A percentile compares a stretch with the other conserved stretches of the same genome.
Evolutionary conservation across 2,888 invertebrate species (phyloP).

Genomic region (Aromia moschata): DNA sequence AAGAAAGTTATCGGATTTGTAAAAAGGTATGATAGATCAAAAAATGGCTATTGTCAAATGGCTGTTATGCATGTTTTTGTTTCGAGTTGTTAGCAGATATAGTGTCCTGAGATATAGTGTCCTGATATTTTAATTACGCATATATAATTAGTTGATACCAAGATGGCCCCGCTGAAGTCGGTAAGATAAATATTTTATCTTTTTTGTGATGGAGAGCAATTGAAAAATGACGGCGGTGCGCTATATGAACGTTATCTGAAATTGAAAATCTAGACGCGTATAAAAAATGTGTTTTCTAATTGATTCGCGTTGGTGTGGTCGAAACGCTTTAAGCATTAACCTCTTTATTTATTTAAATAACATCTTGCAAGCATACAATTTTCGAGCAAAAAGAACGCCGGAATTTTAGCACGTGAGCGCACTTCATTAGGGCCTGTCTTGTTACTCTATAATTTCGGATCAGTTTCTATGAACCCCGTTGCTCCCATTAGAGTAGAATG

Average conservation of each 20-base stretch:
- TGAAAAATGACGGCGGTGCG: not conserved
- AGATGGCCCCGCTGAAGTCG: no score
- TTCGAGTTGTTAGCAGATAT: no score
- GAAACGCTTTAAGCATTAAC: not conserved
- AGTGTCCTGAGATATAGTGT: no score
- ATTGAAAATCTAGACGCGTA: not conserved
- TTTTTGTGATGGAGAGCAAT: not conserved
- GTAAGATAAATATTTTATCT: no score
- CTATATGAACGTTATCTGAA: not conserved
- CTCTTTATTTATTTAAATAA: not conserved
- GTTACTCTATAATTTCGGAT: not conserved
- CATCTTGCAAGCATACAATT: not conserved
- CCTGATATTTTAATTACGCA: no score
- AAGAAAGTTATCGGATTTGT: no score
- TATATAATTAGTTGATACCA: no score
- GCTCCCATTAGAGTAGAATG: no score
- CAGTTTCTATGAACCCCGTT: not conserved
- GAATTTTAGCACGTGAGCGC: not conserved
- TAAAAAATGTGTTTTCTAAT: not conserved
- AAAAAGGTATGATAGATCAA: no score
- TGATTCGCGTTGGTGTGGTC: not conserved
- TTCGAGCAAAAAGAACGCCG: not conserved
- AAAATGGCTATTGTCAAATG: no score
- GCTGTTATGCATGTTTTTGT: no score
- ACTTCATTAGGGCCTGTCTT: not conserved